phyloP scores from a whole-genome alignment of 1,140 invertebrate genomes.

The Megalopta genalis region DNA sequence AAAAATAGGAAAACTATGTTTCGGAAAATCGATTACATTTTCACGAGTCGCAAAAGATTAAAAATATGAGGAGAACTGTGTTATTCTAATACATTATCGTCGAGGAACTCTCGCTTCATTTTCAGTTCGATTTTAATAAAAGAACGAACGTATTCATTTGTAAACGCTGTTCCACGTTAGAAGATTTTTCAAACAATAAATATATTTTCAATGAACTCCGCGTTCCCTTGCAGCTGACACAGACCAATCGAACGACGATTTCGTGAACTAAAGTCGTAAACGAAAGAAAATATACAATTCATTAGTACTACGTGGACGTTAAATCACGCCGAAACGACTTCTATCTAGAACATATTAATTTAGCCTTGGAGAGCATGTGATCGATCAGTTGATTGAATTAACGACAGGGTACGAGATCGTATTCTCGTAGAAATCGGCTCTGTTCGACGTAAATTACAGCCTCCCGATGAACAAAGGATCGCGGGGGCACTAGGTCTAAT shows the following conservation, averaged over 20 bases:
- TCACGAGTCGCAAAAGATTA: too few species aligned
- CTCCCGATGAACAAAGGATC: neutral
- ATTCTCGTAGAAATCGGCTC: neutral
- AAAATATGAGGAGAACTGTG: too few species aligned
- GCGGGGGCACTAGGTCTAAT: constrained; percentile 36
- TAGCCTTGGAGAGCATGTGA: neutral
- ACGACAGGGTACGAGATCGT: neutral
- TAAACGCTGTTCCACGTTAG: too few species aligned
- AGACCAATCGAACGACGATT: neutral
- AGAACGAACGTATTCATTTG: too few species aligned
- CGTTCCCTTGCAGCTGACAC: too few species aligned
- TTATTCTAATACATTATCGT: too few species aligned
- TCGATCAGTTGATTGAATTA: neutral
- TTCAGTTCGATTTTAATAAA: too few species aligned
- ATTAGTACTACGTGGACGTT: neutral
- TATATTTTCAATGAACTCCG: too few species aligned
- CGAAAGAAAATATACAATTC: neutral
- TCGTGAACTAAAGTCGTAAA: neutral
- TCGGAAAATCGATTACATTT: too few species aligned
- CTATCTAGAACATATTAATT: neutral
- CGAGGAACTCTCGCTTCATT: too few species aligned
- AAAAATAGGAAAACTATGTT: too few species aligned
- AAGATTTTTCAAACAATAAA: too few species aligned
- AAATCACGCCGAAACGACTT: neutral
- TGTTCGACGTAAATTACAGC: neutral